These are phyloP conservation scores for Drosophila rubida DNA, from an alignment of 2,888 invertebrate species.

Conservation along the genomic window DNA sequence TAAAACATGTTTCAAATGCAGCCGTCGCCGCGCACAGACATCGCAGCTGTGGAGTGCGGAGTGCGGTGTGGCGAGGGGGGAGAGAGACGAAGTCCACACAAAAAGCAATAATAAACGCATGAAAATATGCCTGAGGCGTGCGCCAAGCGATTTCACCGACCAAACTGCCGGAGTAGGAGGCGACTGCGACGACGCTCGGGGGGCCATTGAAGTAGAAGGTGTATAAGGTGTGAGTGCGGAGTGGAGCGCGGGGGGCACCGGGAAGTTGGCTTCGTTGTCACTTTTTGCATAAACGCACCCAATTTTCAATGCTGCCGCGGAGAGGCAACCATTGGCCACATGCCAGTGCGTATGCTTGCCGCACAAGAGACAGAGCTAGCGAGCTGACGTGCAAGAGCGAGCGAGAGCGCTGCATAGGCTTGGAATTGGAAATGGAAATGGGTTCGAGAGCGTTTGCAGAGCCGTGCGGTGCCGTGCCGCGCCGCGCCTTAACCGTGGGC, in stretches of 20 bases:
- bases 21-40: constrained; percentile 15
- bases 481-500: constrained; percentile 62
- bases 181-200: constrained; percentile 2
- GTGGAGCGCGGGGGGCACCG: not conserved
- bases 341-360: constrained; percentile 67
- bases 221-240: not conserved
- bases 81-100: constrained; percentile 54
- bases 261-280: constrained; percentile 51
- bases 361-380: not conserved
- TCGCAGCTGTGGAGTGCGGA: not conserved
- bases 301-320: constrained; percentile 62
- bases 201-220: not conserved
- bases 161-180: constrained; percentile 10
- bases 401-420: too few species aligned
- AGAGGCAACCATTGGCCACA: constrained; percentile 51
- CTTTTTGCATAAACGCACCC: constrained; percentile 79
- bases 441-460: constrained; percentile 53
- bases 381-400: too few species aligned
- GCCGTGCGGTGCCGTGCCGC: too few species aligned
- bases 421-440: constrained; percentile 54
- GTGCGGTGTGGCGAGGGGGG: not conserved
- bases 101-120: constrained; percentile 76
- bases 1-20: constrained; percentile 80
- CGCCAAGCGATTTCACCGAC: constrained; percentile 78
- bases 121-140: constrained; percentile 78